Conservation (phyloP, 2,888 invertebrate genomes). For the Lissonota sp. region DNA sequence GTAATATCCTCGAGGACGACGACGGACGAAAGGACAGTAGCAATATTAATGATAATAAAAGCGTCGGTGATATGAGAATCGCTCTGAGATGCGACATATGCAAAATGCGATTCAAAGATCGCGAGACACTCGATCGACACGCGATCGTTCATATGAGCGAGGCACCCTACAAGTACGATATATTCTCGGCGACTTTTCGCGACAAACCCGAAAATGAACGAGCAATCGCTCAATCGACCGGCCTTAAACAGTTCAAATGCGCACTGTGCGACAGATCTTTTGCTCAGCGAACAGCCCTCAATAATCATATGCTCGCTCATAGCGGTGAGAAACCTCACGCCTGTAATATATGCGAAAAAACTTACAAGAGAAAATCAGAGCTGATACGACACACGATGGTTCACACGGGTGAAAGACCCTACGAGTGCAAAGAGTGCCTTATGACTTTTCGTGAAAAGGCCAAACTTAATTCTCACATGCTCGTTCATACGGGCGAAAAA, state of each 20-base stretch:
- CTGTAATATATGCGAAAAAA: slow-evolving; percentile 80
- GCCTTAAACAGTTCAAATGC: slow-evolving; percentile 77
- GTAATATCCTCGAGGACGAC: slow-evolving; percentile 10
- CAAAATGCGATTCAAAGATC: slow-evolving; percentile 59
- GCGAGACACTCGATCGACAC: slow-evolving; percentile 73
- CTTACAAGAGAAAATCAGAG: slow-evolving; percentile 81
- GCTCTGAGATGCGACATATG: slow-evolving; percentile 56
- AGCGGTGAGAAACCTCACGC: slow-evolving; percentile 81
- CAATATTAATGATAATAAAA: slow-evolving; percentile 1
- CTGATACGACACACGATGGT: slow-evolving; percentile 81
- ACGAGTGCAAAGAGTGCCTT: slow-evolving; percentile 81
- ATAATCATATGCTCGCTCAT: slow-evolving; percentile 80
- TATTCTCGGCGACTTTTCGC: slow-evolving; percentile 76
- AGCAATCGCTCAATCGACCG: slow-evolving; percentile 70
- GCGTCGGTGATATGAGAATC: not conserved
- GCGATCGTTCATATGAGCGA: slow-evolving; percentile 73
- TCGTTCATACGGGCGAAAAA: slow-evolving; percentile 81
- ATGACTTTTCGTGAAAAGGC: slow-evolving; percentile 82
- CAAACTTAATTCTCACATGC: slow-evolving; percentile 81
- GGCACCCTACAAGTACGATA: slow-evolving; percentile 74
- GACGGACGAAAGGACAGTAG: slow-evolving; percentile 36
- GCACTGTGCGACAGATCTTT: slow-evolving; percentile 79
- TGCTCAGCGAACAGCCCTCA: slow-evolving; percentile 78
- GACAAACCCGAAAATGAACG: slow-evolving; percentile 76
- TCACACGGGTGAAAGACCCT: slow-evolving; percentile 80